Percentiles rank a stretch among this genome's conserved stretches.
These are phyloP conservation scores for Gavialis gangeticus DNA, from an alignment of 2,113 vertebrate species.

Conservation along the genomic window DNA sequence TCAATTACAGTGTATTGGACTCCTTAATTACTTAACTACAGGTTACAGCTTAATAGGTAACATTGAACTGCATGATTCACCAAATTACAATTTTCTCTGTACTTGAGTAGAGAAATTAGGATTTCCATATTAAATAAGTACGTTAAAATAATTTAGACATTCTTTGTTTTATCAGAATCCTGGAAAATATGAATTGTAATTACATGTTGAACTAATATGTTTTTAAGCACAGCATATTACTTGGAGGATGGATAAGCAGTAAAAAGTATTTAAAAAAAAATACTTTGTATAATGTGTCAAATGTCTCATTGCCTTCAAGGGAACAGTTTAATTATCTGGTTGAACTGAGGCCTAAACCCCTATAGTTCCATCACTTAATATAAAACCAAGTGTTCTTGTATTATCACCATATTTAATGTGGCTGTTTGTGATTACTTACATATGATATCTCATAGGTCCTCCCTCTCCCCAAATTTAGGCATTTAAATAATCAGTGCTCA, in stretches of 20 bases:
- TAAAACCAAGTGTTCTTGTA: not conserved
- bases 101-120: not conserved
- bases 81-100: slow-evolving; percentile 26
- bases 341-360: not conserved
- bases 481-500: not conserved
- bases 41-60: slow-evolving; percentile 49
- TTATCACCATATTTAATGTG: not conserved
- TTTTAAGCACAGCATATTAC: not conserved
- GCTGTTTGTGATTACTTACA: not conserved
- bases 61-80: slow-evolving; percentile 30
- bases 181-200: not conserved
- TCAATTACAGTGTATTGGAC: not conserved
- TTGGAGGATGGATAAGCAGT: not conserved
- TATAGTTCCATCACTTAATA: not conserved
- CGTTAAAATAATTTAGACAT: not conserved
- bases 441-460: not conserved
- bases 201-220: not conserved
- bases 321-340: not conserved
- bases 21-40: slow-evolving; percentile 16
- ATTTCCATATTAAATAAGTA: slow-evolving; percentile 37
- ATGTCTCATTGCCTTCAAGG: not conserved
- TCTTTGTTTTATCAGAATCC: not conserved
- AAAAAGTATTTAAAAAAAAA: not conserved
- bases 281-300: not conserved
- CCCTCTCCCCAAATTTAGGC: not conserved